Conservation (phyloP, 2,888 invertebrate genomes). For the Xestia xanthographa region DNA sequence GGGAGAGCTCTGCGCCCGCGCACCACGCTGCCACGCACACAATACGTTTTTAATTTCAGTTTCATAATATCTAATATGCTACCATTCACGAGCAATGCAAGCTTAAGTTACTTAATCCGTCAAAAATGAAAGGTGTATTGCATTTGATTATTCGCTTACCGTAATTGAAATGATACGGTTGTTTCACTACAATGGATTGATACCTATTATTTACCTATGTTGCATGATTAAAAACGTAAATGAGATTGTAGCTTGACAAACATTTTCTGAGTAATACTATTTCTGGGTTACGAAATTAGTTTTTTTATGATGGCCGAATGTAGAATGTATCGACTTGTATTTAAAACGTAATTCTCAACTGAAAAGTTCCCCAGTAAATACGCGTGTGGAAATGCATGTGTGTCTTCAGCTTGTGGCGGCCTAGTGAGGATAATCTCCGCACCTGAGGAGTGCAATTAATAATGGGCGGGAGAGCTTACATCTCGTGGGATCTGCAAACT, state of each 20-base stretch:
- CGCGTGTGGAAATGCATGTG: conserved; percentile 77
- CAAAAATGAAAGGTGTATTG: conserved; percentile 79
- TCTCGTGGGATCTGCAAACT: conserved; percentile 77
- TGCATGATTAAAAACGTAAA: conserved; percentile 74
- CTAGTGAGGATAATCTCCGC: conserved; percentile 88
- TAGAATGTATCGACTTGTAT: conserved; percentile 17
- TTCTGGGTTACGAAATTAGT: conserved; percentile 52
- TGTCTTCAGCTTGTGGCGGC: conserved; percentile 82
- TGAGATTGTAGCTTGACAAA: conserved; percentile 71
- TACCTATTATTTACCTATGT: conserved; percentile 74
- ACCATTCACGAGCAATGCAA: conserved; percentile 70
- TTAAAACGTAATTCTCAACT: conserved; percentile 26
- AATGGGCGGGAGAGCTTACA: conserved; percentile 80
- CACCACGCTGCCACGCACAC: conserved; percentile 48
- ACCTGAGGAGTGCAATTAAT: conserved; percentile 90
- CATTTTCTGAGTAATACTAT: conserved; percentile 66
- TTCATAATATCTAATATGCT: conserved; percentile 78
- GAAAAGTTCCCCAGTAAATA: conserved; percentile 54
- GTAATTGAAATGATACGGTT: conserved; percentile 86
- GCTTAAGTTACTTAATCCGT: conserved; percentile 85
- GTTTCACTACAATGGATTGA: conserved; percentile 78
- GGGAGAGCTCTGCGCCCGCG: conserved; percentile 55
- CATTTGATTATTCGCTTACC: conserved; percentile 76
- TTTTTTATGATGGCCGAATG: conserved; percentile 40
- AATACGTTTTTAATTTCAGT: conserved; percentile 81